These are phyloP conservation scores for Pseudomyrmex sp. DNA, from an alignment of 1,140 invertebrate genomes.

Conservation along the genomic window DNA sequence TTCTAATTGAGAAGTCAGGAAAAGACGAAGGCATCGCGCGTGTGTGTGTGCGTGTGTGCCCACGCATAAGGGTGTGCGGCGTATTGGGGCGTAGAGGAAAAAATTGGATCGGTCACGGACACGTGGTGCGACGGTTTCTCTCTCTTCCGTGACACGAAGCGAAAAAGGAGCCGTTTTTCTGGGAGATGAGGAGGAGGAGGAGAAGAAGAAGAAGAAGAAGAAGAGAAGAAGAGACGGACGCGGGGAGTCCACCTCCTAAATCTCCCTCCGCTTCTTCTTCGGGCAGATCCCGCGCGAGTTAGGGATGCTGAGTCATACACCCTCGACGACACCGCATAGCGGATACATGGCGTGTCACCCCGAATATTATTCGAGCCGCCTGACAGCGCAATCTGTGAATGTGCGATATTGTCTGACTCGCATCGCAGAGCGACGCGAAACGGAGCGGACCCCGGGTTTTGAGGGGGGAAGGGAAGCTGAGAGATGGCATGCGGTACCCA, in stretches of 20 bases:
- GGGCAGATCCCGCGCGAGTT: constrained; percentile 54
- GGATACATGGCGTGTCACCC: constrained; percentile 79
- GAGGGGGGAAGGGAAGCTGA: constrained; percentile 1
- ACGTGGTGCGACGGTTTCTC: constrained; percentile 72
- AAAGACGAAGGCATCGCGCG: constrained; percentile 43
- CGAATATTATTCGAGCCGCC: constrained; percentile 82
- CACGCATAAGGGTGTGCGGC: constrained; percentile 54
- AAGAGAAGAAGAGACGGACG: background rate
- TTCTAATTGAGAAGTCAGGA: constrained; percentile 75
- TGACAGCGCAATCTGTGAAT: constrained; percentile 84
- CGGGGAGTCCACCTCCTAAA: constrained; percentile 20
- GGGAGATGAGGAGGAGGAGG: constrained; percentile 34
- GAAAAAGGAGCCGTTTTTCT: constrained; percentile 61
- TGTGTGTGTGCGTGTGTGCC: constrained; percentile 7
- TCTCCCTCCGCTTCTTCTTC: constrained; percentile 23
- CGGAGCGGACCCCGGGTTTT: constrained; percentile 41
- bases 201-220: constrained; percentile 16
- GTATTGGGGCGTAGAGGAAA: constrained; percentile 68
- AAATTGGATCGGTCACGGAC: constrained; percentile 81
- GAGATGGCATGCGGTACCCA: constrained; percentile 73
- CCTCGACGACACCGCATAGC: constrained; percentile 65
- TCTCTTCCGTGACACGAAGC: constrained; percentile 42
- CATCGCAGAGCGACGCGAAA: constrained; percentile 10
- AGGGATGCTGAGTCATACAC: constrained; percentile 81
- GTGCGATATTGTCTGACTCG: constrained; percentile 79